Conservation (phyloP, 2,797 vertebrate species). For the Diplodus sargus region DNA sequence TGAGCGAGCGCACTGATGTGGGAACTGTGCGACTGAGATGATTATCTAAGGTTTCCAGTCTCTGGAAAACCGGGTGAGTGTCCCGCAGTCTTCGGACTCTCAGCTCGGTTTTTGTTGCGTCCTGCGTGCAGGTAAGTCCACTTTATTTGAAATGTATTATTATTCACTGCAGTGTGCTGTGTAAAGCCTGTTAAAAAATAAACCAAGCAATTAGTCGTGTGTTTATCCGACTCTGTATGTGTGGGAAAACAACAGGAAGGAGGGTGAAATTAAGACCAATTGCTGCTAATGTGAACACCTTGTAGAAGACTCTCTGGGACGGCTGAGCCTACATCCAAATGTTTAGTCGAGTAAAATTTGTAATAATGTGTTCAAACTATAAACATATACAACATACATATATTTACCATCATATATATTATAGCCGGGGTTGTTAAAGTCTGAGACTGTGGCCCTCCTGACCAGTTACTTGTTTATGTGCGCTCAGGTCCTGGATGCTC, state of each 20-base stretch:
- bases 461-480: too few species aligned
- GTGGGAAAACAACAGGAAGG: neutral
- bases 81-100: slow-evolving; percentile 20
- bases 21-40: slow-evolving; percentile 50
- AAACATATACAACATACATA: too few species aligned
- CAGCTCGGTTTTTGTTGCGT: slow-evolving; percentile 11
- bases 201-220: neutral
- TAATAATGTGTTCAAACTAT: too few species aligned
- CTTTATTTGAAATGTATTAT: slow-evolving; percentile 14
- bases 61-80: slow-evolving; percentile 46
- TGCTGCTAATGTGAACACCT: neutral
- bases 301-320: neutral
- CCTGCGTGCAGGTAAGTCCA: slow-evolving; percentile 60
- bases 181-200: neutral
- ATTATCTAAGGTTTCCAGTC: slow-evolving; percentile 41
- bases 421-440: too few species aligned
- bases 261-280: neutral
- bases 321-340: neutral
- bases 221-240: neutral
- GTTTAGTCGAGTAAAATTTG: too few species aligned
- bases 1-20: slow-evolving; percentile 33
- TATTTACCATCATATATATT: too few species aligned
- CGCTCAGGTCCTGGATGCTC: too few species aligned
- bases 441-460: too few species aligned
- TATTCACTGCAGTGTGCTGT: neutral